phyloP scores from a whole-genome alignment of 2,888 invertebrate species.

The Monoplex corrugatus region DNA sequence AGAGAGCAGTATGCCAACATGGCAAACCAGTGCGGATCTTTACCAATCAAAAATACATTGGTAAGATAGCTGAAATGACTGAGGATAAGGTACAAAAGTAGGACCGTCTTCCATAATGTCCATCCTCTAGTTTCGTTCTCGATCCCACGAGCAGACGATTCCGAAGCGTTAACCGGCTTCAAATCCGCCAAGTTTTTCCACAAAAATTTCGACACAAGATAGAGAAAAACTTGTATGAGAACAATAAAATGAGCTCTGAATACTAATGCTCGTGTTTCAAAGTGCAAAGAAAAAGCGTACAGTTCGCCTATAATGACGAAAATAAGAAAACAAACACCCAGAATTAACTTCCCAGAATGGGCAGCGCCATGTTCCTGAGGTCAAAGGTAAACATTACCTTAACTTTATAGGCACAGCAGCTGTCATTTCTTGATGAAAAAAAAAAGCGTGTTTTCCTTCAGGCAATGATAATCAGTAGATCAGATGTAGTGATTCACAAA shows the following conservation, averaged over 20 bases:
- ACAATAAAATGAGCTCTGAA: conserved; percentile 57
- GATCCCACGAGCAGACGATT: neutral
- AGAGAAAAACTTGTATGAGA: conserved; percentile 51
- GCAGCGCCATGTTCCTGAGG: conserved; percentile 25
- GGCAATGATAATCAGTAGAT: no score
- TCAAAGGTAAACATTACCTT: neutral
- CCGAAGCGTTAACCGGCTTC: neutral
- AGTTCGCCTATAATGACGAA: conserved; percentile 52
- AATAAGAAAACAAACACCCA: conserved; percentile 38
- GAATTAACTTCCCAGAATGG: neutral
- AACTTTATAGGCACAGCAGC: no score
- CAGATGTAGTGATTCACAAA: no score
- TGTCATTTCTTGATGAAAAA: no score
- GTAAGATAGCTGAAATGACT: conserved; percentile 64
- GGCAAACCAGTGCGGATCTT: conserved; percentile 62
- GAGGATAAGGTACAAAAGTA: conserved; percentile 57
- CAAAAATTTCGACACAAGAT: conserved; percentile 52
- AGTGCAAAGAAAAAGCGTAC: conserved; percentile 56
- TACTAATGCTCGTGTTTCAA: conserved; percentile 51
- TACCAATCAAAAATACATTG: conserved; percentile 63
- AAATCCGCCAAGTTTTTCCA: conserved; percentile 54
- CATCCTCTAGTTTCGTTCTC: conserved; percentile 1
- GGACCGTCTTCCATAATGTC: conserved; percentile 56
- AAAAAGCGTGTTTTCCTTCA: no score
- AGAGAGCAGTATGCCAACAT: conserved; percentile 54